phyloP scores from a whole-genome alignment of 2,797 vertebrate genomes.

The Neopelma chrysocephalum region DNA sequence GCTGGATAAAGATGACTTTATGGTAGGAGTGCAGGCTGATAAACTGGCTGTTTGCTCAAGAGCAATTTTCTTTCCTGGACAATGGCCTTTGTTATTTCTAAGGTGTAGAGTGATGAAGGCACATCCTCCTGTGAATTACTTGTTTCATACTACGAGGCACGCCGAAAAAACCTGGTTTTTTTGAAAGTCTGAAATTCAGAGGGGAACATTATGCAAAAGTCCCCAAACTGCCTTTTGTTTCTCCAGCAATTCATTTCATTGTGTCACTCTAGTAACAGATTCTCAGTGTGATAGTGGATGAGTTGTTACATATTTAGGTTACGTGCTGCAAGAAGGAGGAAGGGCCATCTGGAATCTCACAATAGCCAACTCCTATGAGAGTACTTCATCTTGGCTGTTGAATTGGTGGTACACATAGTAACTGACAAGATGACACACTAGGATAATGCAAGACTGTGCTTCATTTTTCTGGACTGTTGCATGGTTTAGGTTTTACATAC shows the following conservation, averaged over 20 bases:
- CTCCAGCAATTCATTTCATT: neutral
- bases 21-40: neutral
- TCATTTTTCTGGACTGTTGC: neutral
- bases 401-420: neutral
- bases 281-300: neutral
- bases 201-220: neutral
- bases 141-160: neutral
- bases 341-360: slow-evolving; percentile 11
- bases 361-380: neutral
- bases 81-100: neutral
- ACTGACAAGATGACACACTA: neutral
- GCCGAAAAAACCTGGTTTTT: neutral
- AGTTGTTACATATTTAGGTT: slow-evolving; percentile 30
- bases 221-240: neutral
- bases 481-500: neutral
- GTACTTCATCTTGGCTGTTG: neutral
- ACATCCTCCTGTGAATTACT: neutral
- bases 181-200: neutral
- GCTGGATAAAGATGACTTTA: neutral
- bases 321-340: neutral
- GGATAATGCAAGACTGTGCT: neutral
- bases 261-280: slow-evolving; percentile 14
- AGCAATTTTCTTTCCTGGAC: neutral
- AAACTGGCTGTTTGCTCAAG: neutral
- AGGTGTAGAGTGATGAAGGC: neutral